A percentile compares a stretch with the other conserved stretches of the same genome.
Evolutionary conservation across 1,140 invertebrate genomes (phyloP).

Genomic region (Drosophila sp.): DNA sequence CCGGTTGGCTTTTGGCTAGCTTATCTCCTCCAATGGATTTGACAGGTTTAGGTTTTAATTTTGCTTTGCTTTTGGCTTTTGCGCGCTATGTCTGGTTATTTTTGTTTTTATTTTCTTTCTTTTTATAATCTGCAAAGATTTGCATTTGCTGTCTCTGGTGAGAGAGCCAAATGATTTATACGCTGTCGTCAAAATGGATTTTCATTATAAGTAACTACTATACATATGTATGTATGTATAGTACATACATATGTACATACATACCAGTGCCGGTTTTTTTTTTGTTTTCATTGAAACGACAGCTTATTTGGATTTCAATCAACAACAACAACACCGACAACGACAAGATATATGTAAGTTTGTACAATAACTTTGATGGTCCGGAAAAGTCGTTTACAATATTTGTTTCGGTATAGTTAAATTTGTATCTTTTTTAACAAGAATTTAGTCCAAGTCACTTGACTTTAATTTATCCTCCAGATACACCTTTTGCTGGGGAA

Average conservation of each 20-base stretch:
- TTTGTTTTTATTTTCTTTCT: conserved; percentile 40
- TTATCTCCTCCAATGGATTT: conserved; percentile 68
- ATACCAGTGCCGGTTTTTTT: conserved; percentile 52
- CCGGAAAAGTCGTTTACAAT: too few species aligned
- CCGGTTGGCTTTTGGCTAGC: conserved; percentile 19
- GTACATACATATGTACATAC: conserved; percentile 40
- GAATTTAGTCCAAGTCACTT: too few species aligned
- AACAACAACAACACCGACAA: conserved; percentile 28
- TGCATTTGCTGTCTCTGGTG: conserved; percentile 14
- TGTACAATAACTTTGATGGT: too few species aligned
- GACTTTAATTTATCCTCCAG: too few species aligned
- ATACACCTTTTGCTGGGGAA: too few species aligned
- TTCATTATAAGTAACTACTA: conserved; percentile 11
- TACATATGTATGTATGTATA: conserved; percentile 4
- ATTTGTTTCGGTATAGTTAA: too few species aligned
- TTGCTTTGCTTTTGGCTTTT: conserved; percentile 58
- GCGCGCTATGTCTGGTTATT: conserved; percentile 10
- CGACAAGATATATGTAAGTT: conserved; percentile 18
- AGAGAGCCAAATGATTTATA: conserved; percentile 8
- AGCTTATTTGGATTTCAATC: conserved; percentile 75
- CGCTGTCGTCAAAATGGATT: conserved; percentile 16
- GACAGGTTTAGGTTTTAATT: conserved; percentile 64
- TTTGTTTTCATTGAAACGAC: conserved; percentile 65
- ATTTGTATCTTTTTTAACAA: too few species aligned
- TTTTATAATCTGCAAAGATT: conserved; percentile 41